Conservation (phyloP, 2,888 invertebrate genomes). For the Drosophila colorata region DNA sequence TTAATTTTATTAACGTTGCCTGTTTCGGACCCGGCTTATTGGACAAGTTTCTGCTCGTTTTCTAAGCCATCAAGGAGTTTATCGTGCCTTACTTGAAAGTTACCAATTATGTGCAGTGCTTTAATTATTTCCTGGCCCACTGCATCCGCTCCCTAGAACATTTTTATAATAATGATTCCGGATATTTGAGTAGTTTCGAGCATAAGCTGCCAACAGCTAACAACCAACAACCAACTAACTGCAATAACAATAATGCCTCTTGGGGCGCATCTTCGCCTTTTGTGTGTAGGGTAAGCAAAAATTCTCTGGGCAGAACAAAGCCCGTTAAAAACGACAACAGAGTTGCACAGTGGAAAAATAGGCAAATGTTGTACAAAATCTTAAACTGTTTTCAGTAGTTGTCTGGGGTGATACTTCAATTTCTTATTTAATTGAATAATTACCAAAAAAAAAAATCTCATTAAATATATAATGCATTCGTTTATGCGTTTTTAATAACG, state of each 20-base stretch:
- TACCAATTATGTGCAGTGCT: constrained; percentile 71
- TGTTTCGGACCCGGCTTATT: constrained; percentile 19
- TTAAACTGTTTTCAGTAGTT: background rate
- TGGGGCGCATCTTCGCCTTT: constrained; percentile 50
- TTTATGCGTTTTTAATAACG: background rate
- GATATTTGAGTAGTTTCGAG: constrained; percentile 77
- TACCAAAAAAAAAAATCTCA: too few relatives aligned
- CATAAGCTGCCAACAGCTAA: constrained; percentile 64
- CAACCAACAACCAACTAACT: constrained; percentile 49
- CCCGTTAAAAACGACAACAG: constrained; percentile 17
- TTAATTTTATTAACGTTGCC: constrained; percentile 37
- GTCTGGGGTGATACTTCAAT: background rate
- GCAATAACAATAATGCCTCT: constrained; percentile 62
- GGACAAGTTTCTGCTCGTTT: constrained; percentile 21
- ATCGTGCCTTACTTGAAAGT: constrained; percentile 50
- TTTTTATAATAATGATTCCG: constrained; percentile 79
- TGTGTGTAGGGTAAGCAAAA: constrained; percentile 53
- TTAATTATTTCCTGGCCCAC: constrained; percentile 75
- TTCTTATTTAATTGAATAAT: background rate
- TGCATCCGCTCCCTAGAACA: constrained; percentile 55
- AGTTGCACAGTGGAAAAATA: constrained; percentile 46
- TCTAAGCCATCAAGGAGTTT: constrained; percentile 38
- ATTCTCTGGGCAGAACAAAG: constrained; percentile 55
- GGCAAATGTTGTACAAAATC: background rate
- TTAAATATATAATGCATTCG: background rate